Base-by-base conservation (phyloP, 2,888 invertebrate genomes). In the Euzetes globulus region DNA sequence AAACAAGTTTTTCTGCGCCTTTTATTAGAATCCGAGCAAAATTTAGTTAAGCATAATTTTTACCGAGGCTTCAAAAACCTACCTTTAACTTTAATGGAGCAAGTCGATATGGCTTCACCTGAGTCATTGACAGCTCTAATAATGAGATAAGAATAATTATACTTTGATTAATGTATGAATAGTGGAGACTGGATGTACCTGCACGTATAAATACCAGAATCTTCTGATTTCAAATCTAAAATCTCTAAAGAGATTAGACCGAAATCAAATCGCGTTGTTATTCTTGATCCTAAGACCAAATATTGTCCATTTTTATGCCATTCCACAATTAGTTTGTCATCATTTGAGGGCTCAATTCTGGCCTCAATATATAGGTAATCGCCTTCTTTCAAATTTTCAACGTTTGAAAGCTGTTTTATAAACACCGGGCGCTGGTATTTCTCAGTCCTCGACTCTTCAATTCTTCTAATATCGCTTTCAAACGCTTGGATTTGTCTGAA, bases 191-290 rank as follows among this genome's bases (percentile, higher is more conserved):
- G 13, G 5, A 4, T 13, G 5, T 11, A 72, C 72, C 72, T 88
- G 83, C 91, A 91, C 80, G 92, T 92, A 81, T 94, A 94, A 84
- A 90, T 90, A 85, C 96, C 96, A 82, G 91, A 90, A 89, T 98
- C 98, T 89, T 98, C 97, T 87, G 91, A 89, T 87, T 95, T 91
- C 88, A 95, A 91, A 89, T 95, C 93, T 77, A 95, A 88, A 76
- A 99, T 94, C 81, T 99, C 98, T 79, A 99, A 84, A 47, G 96
- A 94, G 72, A 98, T 95, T 82, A 93, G 96, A 22, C 98, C 98
- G 82, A 99, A 98, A 82, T 99, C 98, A 81, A 94, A 92, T 82
- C 94, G 93, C 27, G 95, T 95, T 81, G 90, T 89, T 85, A 95
- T 97, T 81, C 97, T 95, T 90, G 94, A 88, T 85, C 70, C 70